phyloP scores from a whole-genome alignment of 2,888 invertebrate species.

The Fabriciana adippe region DNA sequence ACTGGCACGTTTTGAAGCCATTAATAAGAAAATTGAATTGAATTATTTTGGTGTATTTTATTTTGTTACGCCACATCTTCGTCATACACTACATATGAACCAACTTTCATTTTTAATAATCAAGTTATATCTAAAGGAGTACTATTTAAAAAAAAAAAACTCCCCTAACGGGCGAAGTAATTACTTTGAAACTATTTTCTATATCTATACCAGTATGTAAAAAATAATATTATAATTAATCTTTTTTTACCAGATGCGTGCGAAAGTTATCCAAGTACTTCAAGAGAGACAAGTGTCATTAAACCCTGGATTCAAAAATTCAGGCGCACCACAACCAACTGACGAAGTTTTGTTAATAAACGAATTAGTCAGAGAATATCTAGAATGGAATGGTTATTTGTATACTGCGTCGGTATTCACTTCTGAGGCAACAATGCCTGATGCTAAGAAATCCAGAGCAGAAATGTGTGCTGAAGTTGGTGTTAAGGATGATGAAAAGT shows the following conservation, averaged over 20 bases:
- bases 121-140: no score
- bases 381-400: slow-evolving; percentile 87
- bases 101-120: no score
- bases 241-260: slow-evolving; percentile 35
- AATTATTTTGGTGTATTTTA: no score
- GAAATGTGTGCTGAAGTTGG: slow-evolving; percentile 73
- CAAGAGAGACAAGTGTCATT: slow-evolving; percentile 53
- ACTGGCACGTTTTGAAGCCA: no score
- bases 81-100: no score
- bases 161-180: no score
- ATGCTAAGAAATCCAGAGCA: slow-evolving; percentile 52
- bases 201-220: background rate
- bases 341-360: slow-evolving; percentile 81
- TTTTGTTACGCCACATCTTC: no score
- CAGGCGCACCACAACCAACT: slow-evolving; percentile 54
- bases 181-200: background rate
- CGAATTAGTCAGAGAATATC: slow-evolving; percentile 85
- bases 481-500: slow-evolving; percentile 77
- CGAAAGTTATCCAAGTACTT: slow-evolving; percentile 68
- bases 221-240: background rate
- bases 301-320: slow-evolving; percentile 44
- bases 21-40: no score
- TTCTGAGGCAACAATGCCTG: slow-evolving; percentile 71
- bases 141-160: no score
- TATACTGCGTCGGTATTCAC: slow-evolving; percentile 82